These are phyloP conservation scores for Callosobruchus maculatus DNA, from an alignment of 2,888 invertebrate genomes.

Conservation along the genomic window DNA sequence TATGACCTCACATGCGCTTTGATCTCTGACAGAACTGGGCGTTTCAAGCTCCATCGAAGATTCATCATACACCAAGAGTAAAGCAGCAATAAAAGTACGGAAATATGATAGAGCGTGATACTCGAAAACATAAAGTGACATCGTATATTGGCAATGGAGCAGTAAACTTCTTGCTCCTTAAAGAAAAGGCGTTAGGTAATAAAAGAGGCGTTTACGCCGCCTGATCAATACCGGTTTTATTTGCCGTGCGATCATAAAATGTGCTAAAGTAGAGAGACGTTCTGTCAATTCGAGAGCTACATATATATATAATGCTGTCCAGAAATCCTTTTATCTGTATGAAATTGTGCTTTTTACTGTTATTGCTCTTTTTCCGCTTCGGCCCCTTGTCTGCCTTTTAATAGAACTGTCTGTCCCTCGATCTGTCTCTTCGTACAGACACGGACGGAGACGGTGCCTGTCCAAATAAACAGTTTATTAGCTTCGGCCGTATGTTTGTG, in stretches of 20 bases:
- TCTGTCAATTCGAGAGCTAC: background rate
- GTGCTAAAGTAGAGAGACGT: background rate
- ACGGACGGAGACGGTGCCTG: too few species aligned
- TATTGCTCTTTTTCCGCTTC: background rate
- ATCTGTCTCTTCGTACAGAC: too few species aligned
- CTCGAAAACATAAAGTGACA: background rate
- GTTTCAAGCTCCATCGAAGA: background rate
- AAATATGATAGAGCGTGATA: background rate
- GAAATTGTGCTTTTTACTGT: background rate
- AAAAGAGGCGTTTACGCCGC: background rate
- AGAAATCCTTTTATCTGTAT: background rate
- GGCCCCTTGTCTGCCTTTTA: background rate
- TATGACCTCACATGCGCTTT: too few species aligned
- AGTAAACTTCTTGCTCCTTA: background rate
- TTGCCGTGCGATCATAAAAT: background rate
- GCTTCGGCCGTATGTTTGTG: too few species aligned
- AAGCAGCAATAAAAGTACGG: background rate
- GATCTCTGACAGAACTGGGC: too few species aligned
- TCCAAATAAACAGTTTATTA: too few species aligned
- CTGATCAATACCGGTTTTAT: background rate
- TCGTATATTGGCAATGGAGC: background rate
- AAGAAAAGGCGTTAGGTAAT: background rate
- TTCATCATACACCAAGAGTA: background rate
- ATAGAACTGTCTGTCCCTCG: too few species aligned
- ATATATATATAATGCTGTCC: background rate